A percentile compares a stretch with the other conserved stretches of the same genome.
Conservation (phyloP, 2,888 invertebrate species). For the Itoplectis maculator region DNA sequence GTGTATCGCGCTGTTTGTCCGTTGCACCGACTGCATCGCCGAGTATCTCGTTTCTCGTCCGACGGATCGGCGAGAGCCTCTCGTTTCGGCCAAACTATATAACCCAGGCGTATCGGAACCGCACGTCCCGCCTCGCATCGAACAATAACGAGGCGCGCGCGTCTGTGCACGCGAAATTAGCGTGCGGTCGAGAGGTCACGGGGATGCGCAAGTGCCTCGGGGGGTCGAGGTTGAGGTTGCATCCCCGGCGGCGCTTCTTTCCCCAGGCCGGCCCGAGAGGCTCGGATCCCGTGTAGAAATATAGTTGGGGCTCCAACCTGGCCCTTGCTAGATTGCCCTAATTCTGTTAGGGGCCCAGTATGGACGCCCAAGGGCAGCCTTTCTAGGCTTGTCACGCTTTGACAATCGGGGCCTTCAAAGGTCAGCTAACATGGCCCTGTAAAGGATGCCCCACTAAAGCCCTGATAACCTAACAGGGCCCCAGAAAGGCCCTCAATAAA, state of each 20-base stretch:
- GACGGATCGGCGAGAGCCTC: slow-evolving; percentile 5
- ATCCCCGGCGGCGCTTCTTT: neutral
- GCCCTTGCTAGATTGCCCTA: neutral
- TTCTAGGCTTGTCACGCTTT: slow-evolving; percentile 17
- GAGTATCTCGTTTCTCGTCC: slow-evolving; percentile 2
- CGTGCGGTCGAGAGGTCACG: neutral
- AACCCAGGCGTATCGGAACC: neutral
- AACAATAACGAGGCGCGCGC: slow-evolving; percentile 24
- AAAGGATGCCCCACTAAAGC: neutral
- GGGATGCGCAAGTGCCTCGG: neutral
- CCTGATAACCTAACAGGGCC: neutral
- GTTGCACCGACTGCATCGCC: slow-evolving; percentile 6
- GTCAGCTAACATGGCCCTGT: neutral
- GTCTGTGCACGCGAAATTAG: slow-evolving; percentile 7
- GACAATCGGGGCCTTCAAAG: neutral
- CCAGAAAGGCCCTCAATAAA: neutral
- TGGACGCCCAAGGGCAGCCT: neutral
- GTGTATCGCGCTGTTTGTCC: neutral
- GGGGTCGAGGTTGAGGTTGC: slow-evolving; percentile 20
- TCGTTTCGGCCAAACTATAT: slow-evolving; percentile 28
- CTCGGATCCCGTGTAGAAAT: no score
- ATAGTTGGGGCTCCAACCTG: no score
- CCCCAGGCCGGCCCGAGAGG: no score
- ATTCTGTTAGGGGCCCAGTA: slow-evolving; percentile 13
- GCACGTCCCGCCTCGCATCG: neutral